Percentiles rank a stretch among this genome's conserved stretches.
Evolutionary conservation across 2,888 invertebrate species (phyloP).

Genomic region (Punctoribates punctum): DNA sequence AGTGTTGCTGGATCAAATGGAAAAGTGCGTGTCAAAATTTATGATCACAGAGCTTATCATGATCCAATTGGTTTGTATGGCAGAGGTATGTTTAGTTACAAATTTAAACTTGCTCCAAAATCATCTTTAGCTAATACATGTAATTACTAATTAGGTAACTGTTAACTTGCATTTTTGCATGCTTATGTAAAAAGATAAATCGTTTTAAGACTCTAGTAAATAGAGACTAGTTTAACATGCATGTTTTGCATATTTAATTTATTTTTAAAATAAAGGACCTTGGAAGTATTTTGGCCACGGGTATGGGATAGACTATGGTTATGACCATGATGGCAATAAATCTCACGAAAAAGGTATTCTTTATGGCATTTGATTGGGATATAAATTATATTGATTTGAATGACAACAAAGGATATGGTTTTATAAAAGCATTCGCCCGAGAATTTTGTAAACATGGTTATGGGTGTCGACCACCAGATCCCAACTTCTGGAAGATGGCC

Average conservation of each 20-base stretch:
- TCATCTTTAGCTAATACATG: too few species aligned
- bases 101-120: too few species aligned
- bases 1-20: not conserved
- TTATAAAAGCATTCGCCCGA: constrained; percentile 40
- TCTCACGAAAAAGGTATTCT: constrained; percentile 41
- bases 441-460: constrained; percentile 38
- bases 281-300: constrained; percentile 40
- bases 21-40: constrained; percentile 37
- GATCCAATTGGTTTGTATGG: constrained; percentile 38
- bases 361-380: not conserved
- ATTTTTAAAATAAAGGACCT: not conserved
- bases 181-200: too few species aligned
- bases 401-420: constrained; percentile 41
- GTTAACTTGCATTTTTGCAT: too few species aligned
- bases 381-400: not conserved
- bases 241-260: too few species aligned
- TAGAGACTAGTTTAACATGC: too few species aligned
- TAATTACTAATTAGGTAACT: too few species aligned
- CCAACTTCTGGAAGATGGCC: constrained; percentile 27
- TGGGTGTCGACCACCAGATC: constrained; percentile 35
- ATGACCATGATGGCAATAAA: constrained; percentile 38
- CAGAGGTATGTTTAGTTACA: not conserved
- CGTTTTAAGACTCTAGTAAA: too few species aligned
- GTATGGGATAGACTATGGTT: constrained; percentile 43
- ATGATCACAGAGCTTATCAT: constrained; percentile 42